Conservation (phyloP, 2,888 invertebrate genomes). For the Melolontha melolontha region DNA sequence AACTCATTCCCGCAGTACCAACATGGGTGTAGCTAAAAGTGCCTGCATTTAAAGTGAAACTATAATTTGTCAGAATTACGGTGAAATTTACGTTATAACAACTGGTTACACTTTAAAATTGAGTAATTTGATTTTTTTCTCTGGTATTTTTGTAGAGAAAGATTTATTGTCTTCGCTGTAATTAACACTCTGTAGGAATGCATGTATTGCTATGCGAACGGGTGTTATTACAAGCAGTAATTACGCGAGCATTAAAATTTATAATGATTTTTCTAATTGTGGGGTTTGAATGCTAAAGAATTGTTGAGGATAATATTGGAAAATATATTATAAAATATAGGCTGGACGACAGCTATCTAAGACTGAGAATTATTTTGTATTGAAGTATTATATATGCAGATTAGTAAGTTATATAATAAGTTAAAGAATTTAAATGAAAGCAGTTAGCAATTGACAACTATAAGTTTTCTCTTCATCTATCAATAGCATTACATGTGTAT, state of each 20-base stretch:
- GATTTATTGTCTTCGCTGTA: slow-evolving; percentile 31
- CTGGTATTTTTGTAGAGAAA: background rate
- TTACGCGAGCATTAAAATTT: slow-evolving; percentile 22
- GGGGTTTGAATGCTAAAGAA: too few species aligned
- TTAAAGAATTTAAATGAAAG: too few species aligned
- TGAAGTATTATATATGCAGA: too few species aligned
- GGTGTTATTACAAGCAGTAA: slow-evolving; percentile 7
- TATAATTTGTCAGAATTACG: slow-evolving; percentile 29
- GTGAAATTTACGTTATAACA: slow-evolving; percentile 33
- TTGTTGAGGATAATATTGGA: too few species aligned
- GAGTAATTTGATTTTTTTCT: slow-evolving; percentile 31
- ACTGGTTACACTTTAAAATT: slow-evolving; percentile 25
- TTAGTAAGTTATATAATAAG: too few species aligned
- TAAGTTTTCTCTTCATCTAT: too few species aligned
- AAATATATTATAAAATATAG: too few species aligned
- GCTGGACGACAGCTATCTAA: too few species aligned
- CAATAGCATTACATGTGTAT: too few species aligned
- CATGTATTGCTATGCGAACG: background rate
- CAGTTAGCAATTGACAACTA: too few species aligned
- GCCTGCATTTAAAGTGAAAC: slow-evolving; percentile 21
- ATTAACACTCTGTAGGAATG: slow-evolving; percentile 16
- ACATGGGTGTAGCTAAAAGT: slow-evolving; percentile 27
- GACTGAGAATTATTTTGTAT: too few species aligned
- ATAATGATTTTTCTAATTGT: slow-evolving; percentile 1
- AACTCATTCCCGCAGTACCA: slow-evolving; percentile 26